Base-by-base conservation (phyloP, 2,888 invertebrate species). In the Gymnocheta viridis region DNA sequence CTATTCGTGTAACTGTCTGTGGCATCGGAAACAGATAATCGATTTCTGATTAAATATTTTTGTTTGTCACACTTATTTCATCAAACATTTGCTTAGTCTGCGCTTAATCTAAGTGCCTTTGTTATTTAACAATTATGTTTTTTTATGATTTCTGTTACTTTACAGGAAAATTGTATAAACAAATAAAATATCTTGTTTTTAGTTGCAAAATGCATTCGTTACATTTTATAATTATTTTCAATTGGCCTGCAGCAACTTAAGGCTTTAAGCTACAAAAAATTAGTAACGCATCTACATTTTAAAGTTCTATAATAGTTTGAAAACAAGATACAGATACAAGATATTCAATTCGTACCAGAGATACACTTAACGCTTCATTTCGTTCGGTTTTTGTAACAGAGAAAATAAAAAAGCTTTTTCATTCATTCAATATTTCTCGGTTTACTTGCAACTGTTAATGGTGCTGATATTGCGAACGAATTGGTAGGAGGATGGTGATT, bases 361-460 rank as follows among this genome's bases (percentile, higher is more conserved):
- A 73, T 78, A 69, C 58, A 69, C 80, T 79, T 70, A 70, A 79
- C 58, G 83, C 80, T 83, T 74, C 38, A 76, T 58, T 66, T 56
- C 38, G 22, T 60, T 70, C 17, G 0, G 7, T 54, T 10, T 56
- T 24, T 49, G 1, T n/a, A 17, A 64, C 4, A 70, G 24, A 74
- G 12, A 67, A 22, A 49, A 38, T 17, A 22, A 72, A 72, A 51
- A 32, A 51, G 56, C 22, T 73, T 62, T 72, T 24, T 60, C 19
- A 29, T 64, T 70, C 51, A 14, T 79, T 62, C 38, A 27, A 54
- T 44, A 32, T 54, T 60, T 58, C 29, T 51, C 38, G 38, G 51
- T 69, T 38, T 60, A 74, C 54, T 27, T 67, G 41, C 67, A 56
- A 77, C 67, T 62, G 64, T 54, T 70, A 56, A 44, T 69, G 41